A percentile compares a stretch with the other conserved stretches of the same genome.
phyloP scores from a whole-genome alignment of 1,140 invertebrate species.

The Probaryconus sp. region DNA sequence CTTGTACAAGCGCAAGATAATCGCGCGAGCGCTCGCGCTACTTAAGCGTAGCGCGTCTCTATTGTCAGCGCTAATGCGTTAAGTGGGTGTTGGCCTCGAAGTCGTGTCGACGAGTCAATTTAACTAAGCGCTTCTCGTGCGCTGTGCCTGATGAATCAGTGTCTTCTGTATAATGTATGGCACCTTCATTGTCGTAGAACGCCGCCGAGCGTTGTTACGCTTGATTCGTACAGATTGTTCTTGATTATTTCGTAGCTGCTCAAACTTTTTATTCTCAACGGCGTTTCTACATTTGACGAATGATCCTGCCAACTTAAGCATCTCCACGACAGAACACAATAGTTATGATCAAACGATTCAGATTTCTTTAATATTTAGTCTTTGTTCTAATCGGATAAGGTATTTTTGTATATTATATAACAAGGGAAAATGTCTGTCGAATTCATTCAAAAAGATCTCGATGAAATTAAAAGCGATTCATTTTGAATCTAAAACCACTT shows the following conservation, averaged over 20 bases:
- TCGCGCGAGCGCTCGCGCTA: slow-evolving; percentile 52
- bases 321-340: slow-evolving; percentile 29
- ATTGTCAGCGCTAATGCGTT: slow-evolving; percentile 63
- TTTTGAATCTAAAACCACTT: too few relatives aligned
- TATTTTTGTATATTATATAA: too few relatives aligned
- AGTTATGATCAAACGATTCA: slow-evolving; percentile 25
- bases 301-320: slow-evolving; percentile 33
- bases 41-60: slow-evolving; percentile 61
- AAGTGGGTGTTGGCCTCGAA: slow-evolving; percentile 64
- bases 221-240: slow-evolving; percentile 54
- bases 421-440: too few relatives aligned
- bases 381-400: too few relatives aligned
- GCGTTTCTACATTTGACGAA: slow-evolving; percentile 52
- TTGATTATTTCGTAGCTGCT: slow-evolving; percentile 48
- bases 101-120: slow-evolving; percentile 61
- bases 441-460: too few relatives aligned
- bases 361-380: slow-evolving; percentile 37
- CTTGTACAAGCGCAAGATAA: slow-evolving; percentile 52
- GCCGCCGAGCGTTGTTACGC: slow-evolving; percentile 39
- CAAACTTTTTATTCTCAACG: slow-evolving; percentile 43
- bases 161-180: slow-evolving; percentile 54
- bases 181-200: slow-evolving; percentile 51
- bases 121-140: slow-evolving; percentile 56
- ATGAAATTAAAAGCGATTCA: too few relatives aligned
- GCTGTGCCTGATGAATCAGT: slow-evolving; percentile 58